Evolutionary conservation across 2,888 invertebrate species (phyloP).

Genomic region (Panzeria rudis): DNA sequence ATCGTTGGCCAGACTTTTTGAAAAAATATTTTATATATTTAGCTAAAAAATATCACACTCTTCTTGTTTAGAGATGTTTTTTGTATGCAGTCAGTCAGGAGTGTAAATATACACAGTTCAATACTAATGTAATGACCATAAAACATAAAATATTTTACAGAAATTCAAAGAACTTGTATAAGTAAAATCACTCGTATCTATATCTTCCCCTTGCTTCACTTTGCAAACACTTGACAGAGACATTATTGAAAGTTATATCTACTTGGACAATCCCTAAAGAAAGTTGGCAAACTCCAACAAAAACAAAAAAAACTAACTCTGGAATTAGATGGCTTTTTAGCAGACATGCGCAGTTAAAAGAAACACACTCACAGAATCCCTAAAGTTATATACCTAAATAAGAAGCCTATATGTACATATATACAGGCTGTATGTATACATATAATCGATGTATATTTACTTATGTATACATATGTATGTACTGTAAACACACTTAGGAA

Average conservation of each 20-base stretch:
- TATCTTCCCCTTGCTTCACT: not conserved
- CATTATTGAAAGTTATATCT: slow-evolving; percentile 18
- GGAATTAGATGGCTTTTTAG: slow-evolving; percentile 25
- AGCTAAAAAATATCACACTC: slow-evolving; percentile 61
- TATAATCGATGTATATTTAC: not conserved
- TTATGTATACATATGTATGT: not conserved
- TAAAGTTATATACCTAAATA: not conserved
- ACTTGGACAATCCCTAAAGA: slow-evolving; percentile 24
- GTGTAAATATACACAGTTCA: slow-evolving; percentile 52
- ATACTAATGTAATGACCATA: slow-evolving; percentile 32
- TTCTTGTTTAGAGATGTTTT: not conserved
- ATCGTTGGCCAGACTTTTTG: slow-evolving; percentile 18
- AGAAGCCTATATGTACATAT: not conserved
- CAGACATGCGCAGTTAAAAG: slow-evolving; percentile 49
- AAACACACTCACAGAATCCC: slow-evolving; percentile 47
- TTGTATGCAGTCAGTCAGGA: not conserved
- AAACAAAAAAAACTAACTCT: slow-evolving; percentile 7
- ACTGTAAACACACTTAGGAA: not conserved
- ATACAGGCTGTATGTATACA: not conserved
- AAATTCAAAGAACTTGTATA: slow-evolving; percentile 62
- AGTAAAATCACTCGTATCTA: not conserved
- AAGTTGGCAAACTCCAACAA: not conserved
- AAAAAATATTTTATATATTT: slow-evolving; percentile 8
- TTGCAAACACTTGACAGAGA: slow-evolving; percentile 34
- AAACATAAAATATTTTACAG: slow-evolving; percentile 28